Percentiles rank a stretch among this genome's conserved stretches.
These are phyloP conservation scores for Erethizon dorsatum DNA, from an alignment of 2,797 vertebrate genomes.

Conservation along the genomic window DNA sequence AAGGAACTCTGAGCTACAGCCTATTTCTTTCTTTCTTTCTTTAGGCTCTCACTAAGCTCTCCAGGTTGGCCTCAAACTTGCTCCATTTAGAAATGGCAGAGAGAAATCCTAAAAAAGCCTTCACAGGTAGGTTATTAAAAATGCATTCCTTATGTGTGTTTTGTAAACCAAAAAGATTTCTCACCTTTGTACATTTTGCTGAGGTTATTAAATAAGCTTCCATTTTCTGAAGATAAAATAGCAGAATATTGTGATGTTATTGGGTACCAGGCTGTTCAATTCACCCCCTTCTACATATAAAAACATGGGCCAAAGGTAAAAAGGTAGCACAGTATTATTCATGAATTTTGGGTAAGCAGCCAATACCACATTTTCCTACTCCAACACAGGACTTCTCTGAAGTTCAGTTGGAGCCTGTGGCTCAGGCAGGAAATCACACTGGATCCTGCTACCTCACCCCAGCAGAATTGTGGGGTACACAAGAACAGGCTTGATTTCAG, in stretches of 20 bases:
- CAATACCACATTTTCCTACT: not conserved
- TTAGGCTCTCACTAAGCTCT: not conserved
- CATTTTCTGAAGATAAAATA: constrained; percentile 2
- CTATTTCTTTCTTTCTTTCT: not conserved
- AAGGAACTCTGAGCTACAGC: not conserved
- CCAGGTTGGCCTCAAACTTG: not conserved
- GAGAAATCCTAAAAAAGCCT: not conserved
- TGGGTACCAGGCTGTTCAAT: not conserved
- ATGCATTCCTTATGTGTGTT: not conserved
- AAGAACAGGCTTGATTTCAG: not conserved
- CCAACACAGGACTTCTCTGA: not conserved
- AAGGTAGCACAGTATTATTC: not conserved
- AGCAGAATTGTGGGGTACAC: not conserved
- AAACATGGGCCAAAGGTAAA: not conserved
- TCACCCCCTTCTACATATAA: not conserved
- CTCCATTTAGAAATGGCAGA: not conserved
- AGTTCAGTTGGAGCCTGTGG: not conserved
- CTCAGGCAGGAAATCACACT: not conserved
- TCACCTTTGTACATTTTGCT: not conserved
- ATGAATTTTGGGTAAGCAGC: not conserved
- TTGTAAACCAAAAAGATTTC: not conserved
- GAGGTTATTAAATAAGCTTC: constrained; percentile 39
- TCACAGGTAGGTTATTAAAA: not conserved
- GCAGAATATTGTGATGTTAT: not conserved
- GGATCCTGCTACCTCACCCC: not conserved